These are phyloP conservation scores for Puntigrus tetrazona DNA, from an alignment of 2,113 vertebrate genomes.

Conservation along the genomic window DNA sequence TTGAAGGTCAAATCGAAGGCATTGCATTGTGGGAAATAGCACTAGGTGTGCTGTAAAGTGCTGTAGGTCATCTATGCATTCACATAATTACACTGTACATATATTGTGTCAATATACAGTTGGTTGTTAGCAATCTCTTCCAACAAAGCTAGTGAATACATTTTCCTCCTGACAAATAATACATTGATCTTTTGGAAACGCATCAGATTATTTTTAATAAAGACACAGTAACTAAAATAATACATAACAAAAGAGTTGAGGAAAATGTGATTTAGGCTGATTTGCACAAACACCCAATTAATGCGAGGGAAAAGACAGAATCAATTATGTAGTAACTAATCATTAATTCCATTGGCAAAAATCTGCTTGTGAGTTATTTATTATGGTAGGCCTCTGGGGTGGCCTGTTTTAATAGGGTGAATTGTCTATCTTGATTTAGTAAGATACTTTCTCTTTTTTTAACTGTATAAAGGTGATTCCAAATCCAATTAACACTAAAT, in stretches of 20 bases:
- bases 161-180: neutral
- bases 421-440: conserved; percentile 41
- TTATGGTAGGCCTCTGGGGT: conserved; percentile 32
- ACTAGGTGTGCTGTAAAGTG: neutral
- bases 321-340: conserved; percentile 37
- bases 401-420: conserved; percentile 30
- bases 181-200: neutral
- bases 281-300: conserved; percentile 28
- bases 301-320: conserved; percentile 10
- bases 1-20: neutral
- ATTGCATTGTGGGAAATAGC: neutral
- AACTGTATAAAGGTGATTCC: conserved; percentile 26
- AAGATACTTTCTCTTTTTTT: conserved; percentile 4
- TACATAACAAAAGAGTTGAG: neutral
- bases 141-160: neutral
- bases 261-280: neutral
- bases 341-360: conserved; percentile 31
- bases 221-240: neutral
- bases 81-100: neutral
- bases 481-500: conserved; percentile 44
- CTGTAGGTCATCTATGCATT: neutral
- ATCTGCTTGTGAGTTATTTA: conserved; percentile 39
- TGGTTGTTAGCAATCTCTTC: neutral
- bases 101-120: too few relatives aligned
- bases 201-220: neutral